These are phyloP conservation scores for Epirrhoe tristata DNA, from an alignment of 2,888 invertebrate species.

Conservation along the genomic window DNA sequence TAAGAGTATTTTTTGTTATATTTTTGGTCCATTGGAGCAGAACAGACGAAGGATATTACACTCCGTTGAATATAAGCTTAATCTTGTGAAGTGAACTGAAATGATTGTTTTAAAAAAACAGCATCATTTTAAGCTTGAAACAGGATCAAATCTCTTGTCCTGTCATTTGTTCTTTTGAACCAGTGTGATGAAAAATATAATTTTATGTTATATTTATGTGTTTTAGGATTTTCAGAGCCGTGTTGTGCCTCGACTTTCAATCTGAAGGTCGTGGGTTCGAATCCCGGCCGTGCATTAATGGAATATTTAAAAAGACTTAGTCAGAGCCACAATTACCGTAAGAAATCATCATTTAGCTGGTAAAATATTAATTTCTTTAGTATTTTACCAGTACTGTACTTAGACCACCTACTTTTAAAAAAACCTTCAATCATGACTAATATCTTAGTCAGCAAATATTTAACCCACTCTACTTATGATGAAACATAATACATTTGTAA, in stretches of 20 bases:
- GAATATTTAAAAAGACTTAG: too few species aligned
- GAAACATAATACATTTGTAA: conserved; percentile 12
- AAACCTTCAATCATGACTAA: background rate
- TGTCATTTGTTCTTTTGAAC: too few species aligned
- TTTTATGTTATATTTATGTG: too few species aligned
- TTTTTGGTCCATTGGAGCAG: conserved; percentile 28
- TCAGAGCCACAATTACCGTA: too few species aligned
- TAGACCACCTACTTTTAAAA: background rate
- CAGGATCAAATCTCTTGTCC: too few species aligned
- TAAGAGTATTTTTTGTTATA: conserved; percentile 9
- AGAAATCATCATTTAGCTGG: too few species aligned
- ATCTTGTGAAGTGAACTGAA: conserved; percentile 19
- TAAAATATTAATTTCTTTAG: background rate
- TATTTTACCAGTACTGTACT: background rate
- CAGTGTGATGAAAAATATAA: too few species aligned
- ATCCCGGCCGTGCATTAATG: too few species aligned
- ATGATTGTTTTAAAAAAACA: conserved; percentile 3
- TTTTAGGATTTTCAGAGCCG: too few species aligned
- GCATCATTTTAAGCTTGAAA: too few species aligned
- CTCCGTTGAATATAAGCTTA: conserved; percentile 26
- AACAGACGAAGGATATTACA: conserved; percentile 32
- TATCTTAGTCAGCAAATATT: conserved; percentile 8
- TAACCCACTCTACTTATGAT: conserved; percentile 14
- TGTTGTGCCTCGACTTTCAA: too few species aligned
- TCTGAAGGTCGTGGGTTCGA: too few species aligned